Conservation (phyloP, 1,140 invertebrate species). For the Phymastichus coffea region DNA sequence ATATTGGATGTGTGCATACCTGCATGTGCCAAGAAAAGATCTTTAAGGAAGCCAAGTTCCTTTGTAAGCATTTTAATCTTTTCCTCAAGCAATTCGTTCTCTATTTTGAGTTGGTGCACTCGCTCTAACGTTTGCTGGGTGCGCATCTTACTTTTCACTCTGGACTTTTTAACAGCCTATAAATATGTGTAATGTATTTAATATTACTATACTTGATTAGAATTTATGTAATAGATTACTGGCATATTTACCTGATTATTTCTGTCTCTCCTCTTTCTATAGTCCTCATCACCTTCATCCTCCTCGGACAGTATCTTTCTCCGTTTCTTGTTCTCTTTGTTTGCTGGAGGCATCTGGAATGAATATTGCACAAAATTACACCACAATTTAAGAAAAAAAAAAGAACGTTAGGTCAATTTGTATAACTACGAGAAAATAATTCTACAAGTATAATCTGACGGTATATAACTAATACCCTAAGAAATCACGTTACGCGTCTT, state of each 20-base stretch:
- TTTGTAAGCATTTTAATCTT: slow-evolving; percentile 84
- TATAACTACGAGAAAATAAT: too few relatives aligned
- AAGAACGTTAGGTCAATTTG: too few relatives aligned
- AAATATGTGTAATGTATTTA: slow-evolving; percentile 36
- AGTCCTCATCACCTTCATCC: slow-evolving; percentile 76
- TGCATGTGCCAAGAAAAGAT: slow-evolving; percentile 81
- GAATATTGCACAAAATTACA: too few relatives aligned
- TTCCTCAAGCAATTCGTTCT: slow-evolving; percentile 82
- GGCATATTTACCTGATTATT: slow-evolving; percentile 72
- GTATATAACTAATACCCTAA: too few relatives aligned
- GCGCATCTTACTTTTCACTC: slow-evolving; percentile 80
- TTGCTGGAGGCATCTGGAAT: slow-evolving; percentile 54
- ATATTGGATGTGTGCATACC: slow-evolving; percentile 49
- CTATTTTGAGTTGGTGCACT: slow-evolving; percentile 74
- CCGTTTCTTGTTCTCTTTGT: slow-evolving; percentile 48
- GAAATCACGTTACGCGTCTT: too few relatives aligned
- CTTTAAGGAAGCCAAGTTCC: slow-evolving; percentile 83
- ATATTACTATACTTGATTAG: too few relatives aligned
- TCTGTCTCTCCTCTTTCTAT: slow-evolving; percentile 74
- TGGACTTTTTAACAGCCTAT: slow-evolving; percentile 83
- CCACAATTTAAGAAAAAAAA: too few relatives aligned
- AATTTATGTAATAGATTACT: background rate
- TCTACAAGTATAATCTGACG: too few relatives aligned
- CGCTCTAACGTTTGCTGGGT: slow-evolving; percentile 79
- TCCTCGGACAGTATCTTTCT: slow-evolving; percentile 48